Percentiles rank a stretch among this genome's conserved stretches.
phyloP scores from a whole-genome alignment of 2,797 vertebrate species.

The Notoglanidium macrostoma region DNA sequence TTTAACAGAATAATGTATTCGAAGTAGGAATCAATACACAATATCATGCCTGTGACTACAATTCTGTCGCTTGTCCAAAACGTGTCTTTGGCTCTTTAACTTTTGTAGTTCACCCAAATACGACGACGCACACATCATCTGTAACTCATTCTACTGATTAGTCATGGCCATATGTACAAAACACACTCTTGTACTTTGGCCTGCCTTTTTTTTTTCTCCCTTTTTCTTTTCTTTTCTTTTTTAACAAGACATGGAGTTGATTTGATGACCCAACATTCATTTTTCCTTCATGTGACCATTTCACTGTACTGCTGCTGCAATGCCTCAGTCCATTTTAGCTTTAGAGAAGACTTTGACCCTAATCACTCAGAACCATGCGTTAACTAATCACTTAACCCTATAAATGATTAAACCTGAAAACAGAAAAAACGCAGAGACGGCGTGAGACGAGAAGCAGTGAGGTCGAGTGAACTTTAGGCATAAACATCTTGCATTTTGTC shows the following conservation, averaged over 20 bases:
- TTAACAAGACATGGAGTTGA: not conserved
- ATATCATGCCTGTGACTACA: not conserved
- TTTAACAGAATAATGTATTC: not conserved
- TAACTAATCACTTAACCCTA: not conserved
- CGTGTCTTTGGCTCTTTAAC: not conserved
- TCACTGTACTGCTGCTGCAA: not conserved
- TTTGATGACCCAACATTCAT: not conserved
- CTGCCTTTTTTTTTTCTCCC: not conserved
- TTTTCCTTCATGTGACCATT: not conserved
- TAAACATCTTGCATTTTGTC: not conserved
- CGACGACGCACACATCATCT: not conserved
- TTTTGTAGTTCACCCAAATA: not conserved
- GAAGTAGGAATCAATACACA: not conserved
- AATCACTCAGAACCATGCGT: not conserved
- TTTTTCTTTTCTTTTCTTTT: not conserved
- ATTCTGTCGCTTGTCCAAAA: not conserved
- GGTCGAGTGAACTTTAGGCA: not conserved
- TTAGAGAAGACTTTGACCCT: constrained; percentile 14
- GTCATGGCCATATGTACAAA: constrained; percentile 2
- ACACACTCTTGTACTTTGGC: not conserved
- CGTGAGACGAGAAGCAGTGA: not conserved
- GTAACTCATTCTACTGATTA: constrained; percentile 1
- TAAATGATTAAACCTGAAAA: constrained; percentile 43
- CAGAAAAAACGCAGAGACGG: not conserved
- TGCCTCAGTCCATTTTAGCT: not conserved